A percentile compares a stretch with the other conserved stretches of the same genome.
These are phyloP conservation scores for Podarcis muralis DNA, from an alignment of 2,113 vertebrate genomes.

Conservation along the genomic window DNA sequence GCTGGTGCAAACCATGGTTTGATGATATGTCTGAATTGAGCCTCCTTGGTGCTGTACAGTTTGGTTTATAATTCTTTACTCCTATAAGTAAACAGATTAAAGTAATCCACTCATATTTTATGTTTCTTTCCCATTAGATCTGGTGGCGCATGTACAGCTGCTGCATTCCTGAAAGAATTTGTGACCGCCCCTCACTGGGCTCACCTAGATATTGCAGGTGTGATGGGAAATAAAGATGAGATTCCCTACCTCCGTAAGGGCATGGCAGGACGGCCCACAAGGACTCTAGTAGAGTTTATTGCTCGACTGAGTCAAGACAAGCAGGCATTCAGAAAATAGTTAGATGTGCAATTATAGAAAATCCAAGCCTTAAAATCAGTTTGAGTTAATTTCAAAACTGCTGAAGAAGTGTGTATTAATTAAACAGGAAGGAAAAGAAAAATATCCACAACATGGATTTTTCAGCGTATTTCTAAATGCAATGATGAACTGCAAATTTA, in stretches of 20 bases:
- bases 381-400: conserved; percentile 24
- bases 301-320: conserved; percentile 76
- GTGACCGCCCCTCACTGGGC: conserved; percentile 91
- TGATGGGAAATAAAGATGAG: conserved; percentile 96
- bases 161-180: conserved; percentile 93
- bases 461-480: conserved; percentile 6
- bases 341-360: neutral
- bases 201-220: conserved; percentile 95
- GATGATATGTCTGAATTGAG: neutral
- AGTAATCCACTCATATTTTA: neutral
- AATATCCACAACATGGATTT: neutral
- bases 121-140: conserved; percentile 75
- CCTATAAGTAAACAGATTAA: neutral
- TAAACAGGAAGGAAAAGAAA: neutral
- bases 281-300: conserved; percentile 89
- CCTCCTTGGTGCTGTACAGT: neutral
- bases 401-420: neutral
- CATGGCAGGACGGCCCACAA: conserved; percentile 94
- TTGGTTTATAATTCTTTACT: neutral
- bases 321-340: conserved; percentile 43
- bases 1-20: neutral
- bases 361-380: conserved; percentile 18
- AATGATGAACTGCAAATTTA: neutral
- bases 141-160: conserved; percentile 94
- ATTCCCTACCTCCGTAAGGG: conserved; percentile 92